These are phyloP conservation scores for Saturnia japonica DNA, from an alignment of 2,888 invertebrate genomes.

Conservation along the genomic window DNA sequence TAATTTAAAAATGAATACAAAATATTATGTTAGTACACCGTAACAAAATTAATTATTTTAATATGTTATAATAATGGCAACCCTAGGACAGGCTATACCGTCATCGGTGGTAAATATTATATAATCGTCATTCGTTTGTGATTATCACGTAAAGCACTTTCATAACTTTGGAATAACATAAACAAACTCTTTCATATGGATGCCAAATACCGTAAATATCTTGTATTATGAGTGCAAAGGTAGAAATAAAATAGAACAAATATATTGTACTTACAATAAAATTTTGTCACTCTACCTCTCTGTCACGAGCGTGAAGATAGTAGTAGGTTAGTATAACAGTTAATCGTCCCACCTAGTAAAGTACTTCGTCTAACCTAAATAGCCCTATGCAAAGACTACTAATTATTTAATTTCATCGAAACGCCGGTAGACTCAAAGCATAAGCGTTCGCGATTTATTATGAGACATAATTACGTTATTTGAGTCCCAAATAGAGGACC, in stretches of 20 bases:
- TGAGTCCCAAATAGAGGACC: background rate
- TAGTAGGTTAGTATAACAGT: background rate
- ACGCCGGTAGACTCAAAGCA: background rate
- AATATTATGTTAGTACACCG: too few species aligned
- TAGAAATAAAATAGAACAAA: too few species aligned
- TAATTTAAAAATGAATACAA: too few species aligned
- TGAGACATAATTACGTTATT: background rate
- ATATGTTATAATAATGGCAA: too few species aligned
- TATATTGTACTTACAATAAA: too few species aligned
- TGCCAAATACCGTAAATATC: background rate
- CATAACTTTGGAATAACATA: background rate
- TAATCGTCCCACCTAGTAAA: background rate
- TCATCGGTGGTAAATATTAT: background rate
- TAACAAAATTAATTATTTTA: too few species aligned
- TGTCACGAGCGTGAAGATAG: background rate
- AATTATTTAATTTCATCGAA: conserved; percentile 1
- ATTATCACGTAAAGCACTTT: background rate
- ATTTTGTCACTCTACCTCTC: background rate
- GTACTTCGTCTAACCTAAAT: background rate
- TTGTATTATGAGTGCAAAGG: too few species aligned
- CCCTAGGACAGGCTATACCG: background rate
- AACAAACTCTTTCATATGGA: background rate
- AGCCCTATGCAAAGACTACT: background rate
- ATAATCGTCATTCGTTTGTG: background rate
- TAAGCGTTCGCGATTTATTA: background rate